A percentile compares a stretch with the other conserved stretches of the same genome.
phyloP scores from a whole-genome alignment of 2,888 invertebrate genomes.

The Eledone cirrhosa region DNA sequence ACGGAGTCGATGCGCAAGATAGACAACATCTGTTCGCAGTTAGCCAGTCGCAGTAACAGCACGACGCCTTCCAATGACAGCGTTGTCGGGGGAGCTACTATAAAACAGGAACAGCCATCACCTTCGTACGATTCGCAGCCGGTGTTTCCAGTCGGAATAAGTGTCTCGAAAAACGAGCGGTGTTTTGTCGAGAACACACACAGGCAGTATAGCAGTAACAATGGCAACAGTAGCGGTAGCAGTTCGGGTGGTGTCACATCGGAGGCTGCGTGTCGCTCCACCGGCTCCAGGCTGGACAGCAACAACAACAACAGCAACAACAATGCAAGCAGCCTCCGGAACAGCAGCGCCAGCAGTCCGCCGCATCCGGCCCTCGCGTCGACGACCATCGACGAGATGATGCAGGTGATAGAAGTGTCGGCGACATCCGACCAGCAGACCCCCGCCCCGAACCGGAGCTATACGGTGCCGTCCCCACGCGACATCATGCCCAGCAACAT shows the following conservation, averaged over 20 bases:
- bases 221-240: background rate
- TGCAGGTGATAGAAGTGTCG: conserved; percentile 14
- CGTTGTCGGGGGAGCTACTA: background rate
- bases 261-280: background rate
- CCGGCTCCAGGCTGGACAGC: background rate
- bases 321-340: too few species aligned
- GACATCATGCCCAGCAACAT: conserved; percentile 28
- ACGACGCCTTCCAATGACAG: conserved; percentile 29
- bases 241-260: background rate
- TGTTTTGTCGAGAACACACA: too few species aligned
- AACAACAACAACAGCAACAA: background rate
- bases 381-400: background rate
- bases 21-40: conserved; percentile 51
- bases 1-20: conserved; percentile 43
- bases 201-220: background rate
- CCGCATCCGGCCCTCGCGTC: background rate
- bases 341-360: too few species aligned
- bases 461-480: conserved; percentile 1
- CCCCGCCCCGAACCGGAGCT: background rate
- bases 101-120: conserved; percentile 42
- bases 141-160: conserved; percentile 1
- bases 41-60: conserved; percentile 39
- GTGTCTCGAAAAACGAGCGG: background rate
- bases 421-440: conserved; percentile 5
- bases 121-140: conserved; percentile 30